Evolutionary conservation across 2,797 vertebrate species (phyloP), one percentile per base, ranked within the genome.

Genomic region (Muscicapa striata): DNA sequence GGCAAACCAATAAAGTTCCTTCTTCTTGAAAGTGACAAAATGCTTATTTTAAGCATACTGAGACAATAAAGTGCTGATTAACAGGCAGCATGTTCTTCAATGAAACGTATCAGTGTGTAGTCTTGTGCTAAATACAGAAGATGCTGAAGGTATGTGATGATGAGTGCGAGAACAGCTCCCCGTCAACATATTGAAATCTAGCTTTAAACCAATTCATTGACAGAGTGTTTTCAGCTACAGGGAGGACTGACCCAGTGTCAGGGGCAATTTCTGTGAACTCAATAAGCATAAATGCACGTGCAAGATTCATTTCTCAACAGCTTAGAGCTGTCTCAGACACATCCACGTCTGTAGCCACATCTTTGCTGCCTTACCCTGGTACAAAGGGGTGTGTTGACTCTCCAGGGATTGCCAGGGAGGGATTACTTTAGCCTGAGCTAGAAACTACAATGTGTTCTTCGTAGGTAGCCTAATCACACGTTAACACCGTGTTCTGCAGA

Each of bases 11-110:
- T 92, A 76, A 94, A 95, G 92, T 87, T 94, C 18, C 94, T 92
- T 78, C 80, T 91, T 79, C 86, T 81, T 81, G 45, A 88, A 75
- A 89, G 87, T 94, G 92, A 92, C 89, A 92, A 95, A 95, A 95
- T 10, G 69, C 94, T 93, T 92, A 93, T 95, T 94, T 97, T 94
- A 95, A 95, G 92, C 92, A 93, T n/a, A 94, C 84, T 89, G 91
- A 94, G 89, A 94, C 83, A 92, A 91, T 92, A 83, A 95, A 95
- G 85, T 94, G 72, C 84, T 96, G 94, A 92, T 95, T 95, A 94
- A 93, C 91, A 84, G 87, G 82, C 80, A 94, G 84, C 78, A 61
- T 62, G 76, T 88, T 95, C 93, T 91, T 94, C 93, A 89, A 84
- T 83, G 76, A 93, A 89, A 87, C 17, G 19, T 78, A 38, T 0